A percentile compares a stretch with the other conserved stretches of the same genome.
These are phyloP conservation scores for Euplagia quadripunctaria DNA, from an alignment of 2,888 invertebrate species.

Conservation along the genomic window DNA sequence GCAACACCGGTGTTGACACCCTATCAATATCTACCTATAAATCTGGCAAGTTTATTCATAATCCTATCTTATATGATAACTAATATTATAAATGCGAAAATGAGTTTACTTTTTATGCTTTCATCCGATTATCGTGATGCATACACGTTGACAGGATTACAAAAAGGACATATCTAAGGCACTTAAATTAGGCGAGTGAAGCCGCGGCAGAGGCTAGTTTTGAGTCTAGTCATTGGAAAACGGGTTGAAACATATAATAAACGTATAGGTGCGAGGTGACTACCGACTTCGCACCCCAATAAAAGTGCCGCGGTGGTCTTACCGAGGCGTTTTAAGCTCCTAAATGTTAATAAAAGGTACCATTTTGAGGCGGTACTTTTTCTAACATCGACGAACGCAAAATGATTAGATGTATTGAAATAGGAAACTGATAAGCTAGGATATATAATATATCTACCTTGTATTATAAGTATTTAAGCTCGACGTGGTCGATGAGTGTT, in stretches of 20 bases:
- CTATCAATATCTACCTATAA: neutral
- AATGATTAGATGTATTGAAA: neutral
- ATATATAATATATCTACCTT: too few relatives aligned
- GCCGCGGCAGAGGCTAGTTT: neutral
- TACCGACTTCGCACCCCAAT: conserved; percentile 72
- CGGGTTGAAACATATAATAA: conserved; percentile 32
- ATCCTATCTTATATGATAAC: too few relatives aligned
- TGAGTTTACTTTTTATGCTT: neutral
- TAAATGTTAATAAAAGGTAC: conserved; percentile 38
- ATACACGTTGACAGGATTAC: neutral
- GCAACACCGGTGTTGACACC: neutral
- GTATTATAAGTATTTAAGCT: too few relatives aligned
- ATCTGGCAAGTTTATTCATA: neutral
- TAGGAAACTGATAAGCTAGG: neutral
- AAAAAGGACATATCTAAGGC: too few relatives aligned
- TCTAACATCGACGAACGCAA: conserved; percentile 1
- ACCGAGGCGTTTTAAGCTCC: conserved; percentile 27
- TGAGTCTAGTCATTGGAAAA: conserved; percentile 27
- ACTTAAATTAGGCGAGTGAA: neutral
- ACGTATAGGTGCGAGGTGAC: conserved; percentile 62
- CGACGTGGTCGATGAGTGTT: too few relatives aligned
- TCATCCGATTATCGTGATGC: too few relatives aligned
- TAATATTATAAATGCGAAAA: too few relatives aligned
- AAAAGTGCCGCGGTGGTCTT: conserved; percentile 71
- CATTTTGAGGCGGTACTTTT: conserved; percentile 23